Base-by-base conservation (phyloP, 2,888 invertebrate species). In the Leptopilina drosophilae region DNA sequence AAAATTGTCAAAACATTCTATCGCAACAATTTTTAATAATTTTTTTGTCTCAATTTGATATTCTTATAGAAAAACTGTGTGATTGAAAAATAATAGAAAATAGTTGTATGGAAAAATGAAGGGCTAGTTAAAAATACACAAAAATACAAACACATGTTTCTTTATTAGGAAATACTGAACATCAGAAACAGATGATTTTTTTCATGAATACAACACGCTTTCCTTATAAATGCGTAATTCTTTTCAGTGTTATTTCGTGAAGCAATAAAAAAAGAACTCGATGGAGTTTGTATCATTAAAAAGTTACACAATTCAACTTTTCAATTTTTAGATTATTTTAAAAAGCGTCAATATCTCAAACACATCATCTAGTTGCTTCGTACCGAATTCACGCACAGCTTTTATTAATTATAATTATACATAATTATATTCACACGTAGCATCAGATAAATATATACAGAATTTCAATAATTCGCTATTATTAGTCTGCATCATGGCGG, bases 101-200 rank as follows among this genome's bases (percentile, higher is more conserved):
- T 5, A 20, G 1, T 0, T 20, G 12, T 64, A 26, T 46, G 5
- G 59, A 15, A n/a, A 15, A 46, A 3, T 33, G 3, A 33, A 33
- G 33, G 33, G 33, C 33, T 33, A 33, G 33, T 33, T 33, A 33
- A 4, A 46, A 66, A 46, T 0, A 46, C 15, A 26, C n/a, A 26
- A 53, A 40, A 6, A 2, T 87, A 87, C 82, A 87, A 88, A 87
- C 85, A 86, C 86, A 87, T 87, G 84, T 87, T 84, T 79, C 82
- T 88, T 88, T 88, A 87, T 88, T 88, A 87, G 87, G 86, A 87
- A 88, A 88, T 87, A 87, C 86, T 87, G 87, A 85, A 85, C 83
- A 86, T 87, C 84, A 85, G 83, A 84, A 87, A 87, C 86, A 83
- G 82, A 79, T 87, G 85, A 83, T 87, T 46, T 46, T 26, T 33